Conservation (phyloP, 2,888 invertebrate genomes). For the Pseudanteris insignis region DNA sequence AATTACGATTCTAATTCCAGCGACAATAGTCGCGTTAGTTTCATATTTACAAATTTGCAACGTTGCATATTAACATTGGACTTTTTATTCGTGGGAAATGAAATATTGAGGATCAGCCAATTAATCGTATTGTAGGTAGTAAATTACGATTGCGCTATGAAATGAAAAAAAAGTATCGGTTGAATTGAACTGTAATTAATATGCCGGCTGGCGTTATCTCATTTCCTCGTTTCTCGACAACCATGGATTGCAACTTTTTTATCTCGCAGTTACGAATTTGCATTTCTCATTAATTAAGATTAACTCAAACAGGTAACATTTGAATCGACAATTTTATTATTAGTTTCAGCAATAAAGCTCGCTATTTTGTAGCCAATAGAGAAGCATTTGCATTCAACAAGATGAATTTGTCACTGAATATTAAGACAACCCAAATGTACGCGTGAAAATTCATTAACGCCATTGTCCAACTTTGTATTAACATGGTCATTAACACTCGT, state of each 20-base stretch:
- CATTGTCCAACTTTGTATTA: no score
- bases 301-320: constrained; percentile 31
- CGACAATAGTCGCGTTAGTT: no score
- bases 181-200: constrained; percentile 43
- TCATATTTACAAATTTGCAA: no score
- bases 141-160: constrained; percentile 38
- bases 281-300: constrained; percentile 45
- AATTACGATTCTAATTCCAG: no score
- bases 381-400: constrained; percentile 10
- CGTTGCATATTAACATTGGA: constrained; percentile 26
- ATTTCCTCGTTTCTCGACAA: constrained; percentile 35
- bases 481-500: no score
- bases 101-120: constrained; percentile 39
- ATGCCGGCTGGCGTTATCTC: constrained; percentile 31
- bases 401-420: constrained; percentile 23
- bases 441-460: constrained; percentile 15
- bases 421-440: constrained; percentile 10
- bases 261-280: constrained; percentile 28
- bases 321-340: constrained; percentile 32
- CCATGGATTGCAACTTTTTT: constrained; percentile 18
- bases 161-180: constrained; percentile 22
- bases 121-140: constrained; percentile 32
- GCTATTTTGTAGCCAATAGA: constrained; percentile 26
- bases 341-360: constrained; percentile 23
- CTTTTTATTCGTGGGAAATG: constrained; percentile 29